A percentile compares a stretch with the other conserved stretches of the same genome.
Conservation (phyloP, 2,113 vertebrate species). For the Pelodiscus sinensis region DNA sequence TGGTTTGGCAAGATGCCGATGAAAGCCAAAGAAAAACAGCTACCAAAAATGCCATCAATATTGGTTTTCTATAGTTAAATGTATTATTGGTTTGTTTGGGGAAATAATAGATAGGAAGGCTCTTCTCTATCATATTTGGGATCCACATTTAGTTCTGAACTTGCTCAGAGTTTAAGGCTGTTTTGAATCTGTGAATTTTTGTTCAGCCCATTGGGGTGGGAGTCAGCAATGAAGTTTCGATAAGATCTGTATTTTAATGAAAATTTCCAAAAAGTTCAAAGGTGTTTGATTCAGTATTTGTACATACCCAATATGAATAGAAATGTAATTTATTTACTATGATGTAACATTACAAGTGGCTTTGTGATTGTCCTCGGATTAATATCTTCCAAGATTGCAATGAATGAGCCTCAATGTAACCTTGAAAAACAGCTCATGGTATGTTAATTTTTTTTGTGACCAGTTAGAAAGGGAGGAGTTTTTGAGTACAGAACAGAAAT, state of each 20-base stretch:
- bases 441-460: background rate
- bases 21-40: background rate
- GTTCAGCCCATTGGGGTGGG: background rate
- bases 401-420: background rate
- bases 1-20: background rate
- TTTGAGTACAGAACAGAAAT: background rate
- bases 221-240: background rate
- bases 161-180: background rate
- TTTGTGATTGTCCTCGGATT: background rate
- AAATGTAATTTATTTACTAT: background rate
- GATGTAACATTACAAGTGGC: background rate
- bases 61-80: slow-evolving; percentile 9
- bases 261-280: background rate
- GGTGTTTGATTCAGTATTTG: background rate
- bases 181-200: background rate
- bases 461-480: background rate
- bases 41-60: background rate
- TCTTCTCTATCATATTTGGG: background rate
- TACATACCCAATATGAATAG: background rate
- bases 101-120: background rate
- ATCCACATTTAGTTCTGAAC: background rate
- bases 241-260: background rate
- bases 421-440: background rate
- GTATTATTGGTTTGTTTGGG: background rate
- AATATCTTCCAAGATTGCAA: background rate